Percentiles rank a stretch among this genome's conserved stretches.
Conservation (phyloP, 64 coral and sea anemone species). For the Stichodactyla mertensii region DNA sequence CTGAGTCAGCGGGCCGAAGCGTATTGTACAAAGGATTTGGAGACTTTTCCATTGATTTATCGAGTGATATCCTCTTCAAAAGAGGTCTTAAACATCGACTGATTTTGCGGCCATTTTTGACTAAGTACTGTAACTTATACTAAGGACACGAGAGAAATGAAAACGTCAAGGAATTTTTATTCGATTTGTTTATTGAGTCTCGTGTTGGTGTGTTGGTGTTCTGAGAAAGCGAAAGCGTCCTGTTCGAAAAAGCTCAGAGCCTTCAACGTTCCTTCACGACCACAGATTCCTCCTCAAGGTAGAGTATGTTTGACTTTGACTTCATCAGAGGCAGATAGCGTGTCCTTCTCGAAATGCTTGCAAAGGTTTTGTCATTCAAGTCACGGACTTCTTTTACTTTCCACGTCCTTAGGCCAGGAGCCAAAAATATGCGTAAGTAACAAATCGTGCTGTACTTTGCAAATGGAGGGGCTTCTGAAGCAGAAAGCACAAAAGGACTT, state of each 20-base stretch:
- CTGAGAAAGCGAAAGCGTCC: neutral
- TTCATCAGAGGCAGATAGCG: neutral
- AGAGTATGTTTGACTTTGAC: neutral
- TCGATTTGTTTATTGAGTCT: slow-evolving; percentile 2
- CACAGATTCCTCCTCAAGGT: neutral
- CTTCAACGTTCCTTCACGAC: neutral
- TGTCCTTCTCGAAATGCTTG: neutral
- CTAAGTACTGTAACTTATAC: slow-evolving; percentile 10
- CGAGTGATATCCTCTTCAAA: neutral
- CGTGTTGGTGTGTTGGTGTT: slow-evolving; percentile 12
- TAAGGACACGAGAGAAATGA: neutral
- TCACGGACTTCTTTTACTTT: neutral
- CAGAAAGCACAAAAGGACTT: neutral
- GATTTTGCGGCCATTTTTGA: too few relatives aligned
- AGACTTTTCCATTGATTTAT: neutral
- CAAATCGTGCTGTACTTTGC: slow-evolving; percentile 13
- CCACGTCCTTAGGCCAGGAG: neutral
- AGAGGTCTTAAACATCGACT: neutral
- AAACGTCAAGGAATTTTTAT: neutral
- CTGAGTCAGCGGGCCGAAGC: neutral
- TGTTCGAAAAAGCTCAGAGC: neutral
- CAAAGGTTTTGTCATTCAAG: neutral
- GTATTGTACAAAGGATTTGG: neutral
- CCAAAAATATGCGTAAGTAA: slow-evolving; percentile 10
- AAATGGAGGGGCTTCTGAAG: neutral